Evolutionary conservation across 1,140 invertebrate genomes (phyloP).

Genomic region (Theocolax elegans): DNA sequence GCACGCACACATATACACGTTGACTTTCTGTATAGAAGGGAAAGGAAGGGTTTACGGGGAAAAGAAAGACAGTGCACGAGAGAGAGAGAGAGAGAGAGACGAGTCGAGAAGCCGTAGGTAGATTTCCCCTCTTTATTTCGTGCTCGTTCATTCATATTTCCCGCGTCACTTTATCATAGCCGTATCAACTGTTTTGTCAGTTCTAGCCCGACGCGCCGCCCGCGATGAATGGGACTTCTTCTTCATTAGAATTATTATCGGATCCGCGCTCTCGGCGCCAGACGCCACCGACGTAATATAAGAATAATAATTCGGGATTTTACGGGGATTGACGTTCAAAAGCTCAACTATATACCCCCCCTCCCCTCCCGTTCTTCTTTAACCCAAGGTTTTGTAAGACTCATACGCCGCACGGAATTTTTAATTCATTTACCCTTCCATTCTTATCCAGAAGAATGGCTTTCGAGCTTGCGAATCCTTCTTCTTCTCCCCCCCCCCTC

Average conservation of each 20-base stretch:
- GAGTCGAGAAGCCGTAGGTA: constrained; percentile 40
- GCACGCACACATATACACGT: not conserved
- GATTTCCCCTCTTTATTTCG: constrained; percentile 46
- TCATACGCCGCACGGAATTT: too few species aligned
- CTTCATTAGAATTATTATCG: constrained; percentile 62
- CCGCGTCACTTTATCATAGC: constrained; percentile 57
- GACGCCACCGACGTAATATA: constrained; percentile 39
- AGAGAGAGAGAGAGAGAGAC: constrained; percentile 48
- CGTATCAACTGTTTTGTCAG: constrained; percentile 68
- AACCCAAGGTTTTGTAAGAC: not conserved
- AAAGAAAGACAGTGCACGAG: too few species aligned
- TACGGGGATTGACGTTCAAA: not conserved
- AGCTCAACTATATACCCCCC: too few species aligned
- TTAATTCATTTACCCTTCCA: too few species aligned
- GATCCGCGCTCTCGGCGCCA: not conserved
- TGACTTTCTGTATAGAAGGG: not conserved
- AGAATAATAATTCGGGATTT: constrained; percentile 47
- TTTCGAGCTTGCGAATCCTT: too few species aligned
- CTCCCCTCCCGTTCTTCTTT: not conserved
- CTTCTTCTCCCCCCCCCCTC: too few species aligned
- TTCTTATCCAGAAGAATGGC: too few species aligned
- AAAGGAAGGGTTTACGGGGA: too few species aligned
- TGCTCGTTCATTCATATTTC: constrained; percentile 60
- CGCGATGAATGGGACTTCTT: constrained; percentile 63
- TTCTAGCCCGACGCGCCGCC: constrained; percentile 49